These are phyloP conservation scores for Drosophila basisetae DNA, from an alignment of 2,888 invertebrate species.

Conservation along the genomic window DNA sequence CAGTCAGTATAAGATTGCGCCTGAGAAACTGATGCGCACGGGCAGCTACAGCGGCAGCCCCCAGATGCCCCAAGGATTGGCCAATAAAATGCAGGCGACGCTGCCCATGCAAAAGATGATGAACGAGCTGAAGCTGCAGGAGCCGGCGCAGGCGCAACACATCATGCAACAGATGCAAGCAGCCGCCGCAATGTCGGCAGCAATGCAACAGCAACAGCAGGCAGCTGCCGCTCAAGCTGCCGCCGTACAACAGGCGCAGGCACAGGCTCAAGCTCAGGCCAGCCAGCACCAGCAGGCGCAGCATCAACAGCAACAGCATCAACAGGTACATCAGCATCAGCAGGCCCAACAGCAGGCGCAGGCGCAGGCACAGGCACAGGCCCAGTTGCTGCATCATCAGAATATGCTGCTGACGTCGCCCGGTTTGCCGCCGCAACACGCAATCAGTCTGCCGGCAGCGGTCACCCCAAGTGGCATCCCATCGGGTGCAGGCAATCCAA, in stretches of 20 bases:
- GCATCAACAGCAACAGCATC: slow-evolving; percentile 43
- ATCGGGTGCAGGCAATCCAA: slow-evolving; percentile 27
- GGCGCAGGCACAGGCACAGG: slow-evolving; percentile 77
- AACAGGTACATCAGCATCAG: slow-evolving; percentile 83
- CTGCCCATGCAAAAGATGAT: slow-evolving; percentile 90
- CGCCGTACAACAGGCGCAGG: slow-evolving; percentile 70
- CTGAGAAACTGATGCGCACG: slow-evolving; percentile 98
- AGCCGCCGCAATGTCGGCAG: slow-evolving; percentile 85
- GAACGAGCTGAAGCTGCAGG: slow-evolving; percentile 91
- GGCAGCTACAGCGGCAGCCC: slow-evolving; percentile 95
- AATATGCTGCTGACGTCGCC: slow-evolving; percentile 91
- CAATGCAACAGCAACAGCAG: slow-evolving; percentile 83
- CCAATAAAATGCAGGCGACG: slow-evolving; percentile 90
- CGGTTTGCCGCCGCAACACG: slow-evolving; percentile 91
- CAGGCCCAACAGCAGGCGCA: slow-evolving; percentile 46
- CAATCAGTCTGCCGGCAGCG: slow-evolving; percentile 89
- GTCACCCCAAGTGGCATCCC: slow-evolving; percentile 72
- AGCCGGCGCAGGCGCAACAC: slow-evolving; percentile 87
- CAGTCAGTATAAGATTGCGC: slow-evolving; percentile 98
- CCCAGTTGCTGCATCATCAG: slow-evolving; percentile 81
- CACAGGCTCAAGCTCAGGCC: slow-evolving; percentile 77
- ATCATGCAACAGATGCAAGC: slow-evolving; percentile 87
- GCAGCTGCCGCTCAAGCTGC: slow-evolving; percentile 56
- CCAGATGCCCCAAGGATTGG: slow-evolving; percentile 89
- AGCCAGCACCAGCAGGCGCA: slow-evolving; percentile 67